Conservation (phyloP, 2,797 vertebrate species). For the Falco naumanni region DNA sequence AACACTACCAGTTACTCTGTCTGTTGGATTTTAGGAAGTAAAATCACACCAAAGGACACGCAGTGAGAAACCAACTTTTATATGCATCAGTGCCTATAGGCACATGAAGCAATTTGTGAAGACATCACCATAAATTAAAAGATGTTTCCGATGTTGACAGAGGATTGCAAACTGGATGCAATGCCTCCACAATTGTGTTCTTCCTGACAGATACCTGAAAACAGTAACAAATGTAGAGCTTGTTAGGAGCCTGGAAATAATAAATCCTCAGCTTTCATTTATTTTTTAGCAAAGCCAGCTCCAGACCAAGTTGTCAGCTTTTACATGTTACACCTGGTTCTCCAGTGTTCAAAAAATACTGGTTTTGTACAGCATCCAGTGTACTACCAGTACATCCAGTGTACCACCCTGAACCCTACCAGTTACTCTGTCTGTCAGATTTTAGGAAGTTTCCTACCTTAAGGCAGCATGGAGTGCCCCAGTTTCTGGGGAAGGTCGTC, state of each 20-base stretch:
- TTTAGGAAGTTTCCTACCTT: background rate
- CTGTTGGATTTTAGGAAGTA: background rate
- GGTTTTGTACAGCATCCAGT: too few species aligned
- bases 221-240: background rate
- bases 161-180: background rate
- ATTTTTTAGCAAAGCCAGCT: background rate
- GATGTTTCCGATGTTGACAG: background rate
- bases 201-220: background rate
- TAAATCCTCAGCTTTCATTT: background rate
- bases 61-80: background rate
- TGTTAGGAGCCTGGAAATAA: background rate
- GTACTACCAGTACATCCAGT: too few species aligned
- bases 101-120: background rate
- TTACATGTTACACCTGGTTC: background rate
- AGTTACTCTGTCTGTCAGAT: too few species aligned
- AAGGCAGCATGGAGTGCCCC: background rate
- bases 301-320: background rate
- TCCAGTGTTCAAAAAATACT: background rate
- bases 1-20: background rate
- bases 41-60: background rate
- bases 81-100: background rate
- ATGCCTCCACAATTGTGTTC: background rate
- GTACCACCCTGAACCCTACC: too few species aligned
- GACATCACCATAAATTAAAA: background rate
- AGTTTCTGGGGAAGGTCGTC: background rate